Base-by-base conservation (phyloP, 92 coral and sea anemone species). In the Virgularia gustaviana region DNA sequence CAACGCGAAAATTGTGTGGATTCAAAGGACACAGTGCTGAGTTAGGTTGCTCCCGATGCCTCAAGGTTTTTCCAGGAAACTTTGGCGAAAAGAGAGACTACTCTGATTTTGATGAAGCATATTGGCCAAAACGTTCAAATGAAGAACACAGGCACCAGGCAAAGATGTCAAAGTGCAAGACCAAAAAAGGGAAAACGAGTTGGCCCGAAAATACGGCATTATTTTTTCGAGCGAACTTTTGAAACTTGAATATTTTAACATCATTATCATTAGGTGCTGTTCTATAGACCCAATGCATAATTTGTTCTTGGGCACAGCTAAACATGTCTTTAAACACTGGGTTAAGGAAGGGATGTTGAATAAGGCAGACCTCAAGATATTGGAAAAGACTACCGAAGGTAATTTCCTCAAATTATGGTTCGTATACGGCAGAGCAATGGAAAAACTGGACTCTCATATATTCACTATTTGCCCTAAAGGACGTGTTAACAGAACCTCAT, bases 391-490 rank as follows among this genome's bases (percentile, higher is more conserved):
- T 81, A 0, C 89, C 85, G 20, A 83, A 83, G 7, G 76, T 83
- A 3, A 88, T 88, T 2, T 55, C 78, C 10, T 78, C 87, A 1
- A 81, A 88, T 38, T 82, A 81, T 64, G 87, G 87, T 33, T 76
- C 80, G 1, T 84, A 66, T 82, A 84, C 94, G 0, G 89, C 89
- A 3, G 86, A 78, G 4, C 87, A 88, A n/a, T n/a, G n/a, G n/a
- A n/a, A n/a, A n/a, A n/a, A n/a, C n/a, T n/a, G n/a, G n/a, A n/a
- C n/a, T n/a, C 61, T 79, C 6, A 19, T 83, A 2, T 87, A 83
- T 53, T 83, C 88, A 20, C 37, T 87, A 78, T 87, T 71, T 72
- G 79, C 74, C 6, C 72, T 83, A 27, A 77, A 87, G 44, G 84
- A 53, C 20, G 81, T 87, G 0, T 74, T 87, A 54, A 72, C 77